Base-by-base conservation (phyloP, 92 coral and sea anemone genomes). In the Porites evermanni region DNA sequence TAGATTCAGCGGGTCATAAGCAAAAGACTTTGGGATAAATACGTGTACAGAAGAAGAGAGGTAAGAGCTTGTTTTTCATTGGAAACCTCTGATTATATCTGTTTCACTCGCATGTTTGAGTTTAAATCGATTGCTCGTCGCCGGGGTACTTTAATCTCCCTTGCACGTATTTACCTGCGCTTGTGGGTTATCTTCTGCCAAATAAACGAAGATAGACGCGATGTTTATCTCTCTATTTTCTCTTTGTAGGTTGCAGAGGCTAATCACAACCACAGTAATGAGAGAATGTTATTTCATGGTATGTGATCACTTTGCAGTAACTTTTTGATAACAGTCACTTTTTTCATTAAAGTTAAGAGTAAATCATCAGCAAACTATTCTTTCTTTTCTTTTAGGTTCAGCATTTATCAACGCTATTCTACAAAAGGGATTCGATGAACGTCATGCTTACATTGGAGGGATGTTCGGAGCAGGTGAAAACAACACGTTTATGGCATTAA, bases 391-490 rank as follows among this genome's bases (percentile, higher is more conserved):
- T 44, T 2, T 84, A 97, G 99, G 99, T 51, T 97, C 99, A 16
- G 95, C 99, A 56, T 97, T 97, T 71, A 94, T 97, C 72, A 93
- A 91, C 78, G 98, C 99, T 61, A 97, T 97, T 74, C 96, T 97
- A 26, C 99, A 97, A 72, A 97, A 97, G 84, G 99, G 99, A n/a
- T 97, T 97, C 85, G 99, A 97, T 67, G 99, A 97, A 67, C 97
- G 99, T 29, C 99, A 97, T 82, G 99, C 99, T 32, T 97, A 97
- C 76, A 97, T 97, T 29, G 99, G 99, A 20, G 99, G 99, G 70
- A 97, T 97, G 99, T 97, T 97, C 78, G 99, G 99, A n/a, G 99
- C 99, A n/a, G 98, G 98, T 95, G 32, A 29, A 63, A 80, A 21
- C 54, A 14, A 23, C 51, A 74, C 53, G 26, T 16, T 44, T 8